Conservation (phyloP, 2,888 invertebrate genomes). For the Thymelicus sylvestris region DNA sequence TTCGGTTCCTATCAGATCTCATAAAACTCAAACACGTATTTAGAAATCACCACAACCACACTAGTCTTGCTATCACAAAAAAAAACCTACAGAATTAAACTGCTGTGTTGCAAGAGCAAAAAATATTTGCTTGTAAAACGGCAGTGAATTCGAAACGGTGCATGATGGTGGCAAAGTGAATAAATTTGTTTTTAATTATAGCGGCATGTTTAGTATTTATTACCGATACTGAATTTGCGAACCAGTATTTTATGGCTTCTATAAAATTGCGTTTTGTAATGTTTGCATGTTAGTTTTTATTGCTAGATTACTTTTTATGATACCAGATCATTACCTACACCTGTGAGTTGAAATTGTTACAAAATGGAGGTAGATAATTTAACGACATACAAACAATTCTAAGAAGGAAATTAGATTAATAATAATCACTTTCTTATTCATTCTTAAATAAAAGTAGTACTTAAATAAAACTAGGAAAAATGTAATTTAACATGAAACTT, state of each 20-base stretch:
- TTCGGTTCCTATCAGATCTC: constrained; percentile 41
- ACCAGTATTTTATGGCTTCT: constrained; percentile 15
- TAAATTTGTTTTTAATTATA: constrained; percentile 31
- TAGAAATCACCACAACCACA: constrained; percentile 51
- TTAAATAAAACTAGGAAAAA: too few species aligned
- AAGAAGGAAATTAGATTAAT: too few species aligned
- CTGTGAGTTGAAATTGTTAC: neutral
- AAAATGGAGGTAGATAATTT: constrained; percentile 1
- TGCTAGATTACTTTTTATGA: constrained; percentile 45
- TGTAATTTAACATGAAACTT: too few species aligned
- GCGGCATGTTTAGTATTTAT: constrained; percentile 17
- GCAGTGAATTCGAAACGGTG: constrained; percentile 38
- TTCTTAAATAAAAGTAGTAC: too few species aligned
- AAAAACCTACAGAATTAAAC: constrained; percentile 43
- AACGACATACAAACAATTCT: neutral
- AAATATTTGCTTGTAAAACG: constrained; percentile 48
- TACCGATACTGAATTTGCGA: constrained; percentile 6
- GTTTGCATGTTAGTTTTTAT: constrained; percentile 42
- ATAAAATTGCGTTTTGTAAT: constrained; percentile 13
- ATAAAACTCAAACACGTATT: constrained; percentile 52
- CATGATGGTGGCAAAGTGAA: constrained; percentile 13
- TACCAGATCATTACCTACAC: constrained; percentile 2
- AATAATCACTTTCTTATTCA: too few species aligned
- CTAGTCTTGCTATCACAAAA: constrained; percentile 55
- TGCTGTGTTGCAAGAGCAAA: constrained; percentile 53